A percentile compares a stretch with the other conserved stretches of the same genome.
These are phyloP conservation scores for Lophius americanus DNA, from an alignment of 2,797 vertebrate species.

Conservation along the genomic window DNA sequence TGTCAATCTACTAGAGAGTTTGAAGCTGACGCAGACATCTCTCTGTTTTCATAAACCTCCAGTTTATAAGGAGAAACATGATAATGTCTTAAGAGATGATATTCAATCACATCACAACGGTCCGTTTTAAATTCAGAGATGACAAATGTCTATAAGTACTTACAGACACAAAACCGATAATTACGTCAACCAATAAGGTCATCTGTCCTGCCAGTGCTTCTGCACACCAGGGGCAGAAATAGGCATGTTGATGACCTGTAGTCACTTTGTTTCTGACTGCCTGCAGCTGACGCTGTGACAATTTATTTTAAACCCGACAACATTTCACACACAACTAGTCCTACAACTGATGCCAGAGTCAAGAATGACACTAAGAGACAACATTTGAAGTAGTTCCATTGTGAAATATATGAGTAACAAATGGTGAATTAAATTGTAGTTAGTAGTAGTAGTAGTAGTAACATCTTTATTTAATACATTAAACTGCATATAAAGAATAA, in stretches of 20 bases:
- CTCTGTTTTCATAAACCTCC: conserved; percentile 9
- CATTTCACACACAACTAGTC: not conserved
- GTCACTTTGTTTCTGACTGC: conserved; percentile 7
- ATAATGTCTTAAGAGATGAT: conserved; percentile 4
- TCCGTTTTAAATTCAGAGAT: conserved; percentile 24
- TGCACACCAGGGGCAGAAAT: conserved; percentile 26
- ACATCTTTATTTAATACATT: too few species aligned
- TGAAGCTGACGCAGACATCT: not conserved
- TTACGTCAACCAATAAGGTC: conserved; percentile 35
- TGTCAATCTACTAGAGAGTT: not conserved
- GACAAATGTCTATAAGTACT: conserved; percentile 27
- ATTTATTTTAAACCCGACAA: conserved; percentile 5
- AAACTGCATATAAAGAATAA: too few species aligned
- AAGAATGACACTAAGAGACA: not conserved
- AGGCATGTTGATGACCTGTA: conserved; percentile 5
- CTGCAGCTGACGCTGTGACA: conserved; percentile 12
- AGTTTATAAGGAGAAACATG: conserved; percentile 12
- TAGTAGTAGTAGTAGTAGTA: too few species aligned
- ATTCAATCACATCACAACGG: conserved; percentile 27
- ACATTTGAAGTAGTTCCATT: too few species aligned
- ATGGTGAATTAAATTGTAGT: too few species aligned
- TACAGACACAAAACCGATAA: conserved; percentile 35
- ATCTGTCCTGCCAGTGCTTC: conserved; percentile 34
- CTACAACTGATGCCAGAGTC: not conserved
- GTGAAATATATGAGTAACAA: too few species aligned